A percentile compares a stretch with the other conserved stretches of the same genome.
Conservation (phyloP, 1,140 invertebrate species). For the Leptopilina clavipes region DNA sequence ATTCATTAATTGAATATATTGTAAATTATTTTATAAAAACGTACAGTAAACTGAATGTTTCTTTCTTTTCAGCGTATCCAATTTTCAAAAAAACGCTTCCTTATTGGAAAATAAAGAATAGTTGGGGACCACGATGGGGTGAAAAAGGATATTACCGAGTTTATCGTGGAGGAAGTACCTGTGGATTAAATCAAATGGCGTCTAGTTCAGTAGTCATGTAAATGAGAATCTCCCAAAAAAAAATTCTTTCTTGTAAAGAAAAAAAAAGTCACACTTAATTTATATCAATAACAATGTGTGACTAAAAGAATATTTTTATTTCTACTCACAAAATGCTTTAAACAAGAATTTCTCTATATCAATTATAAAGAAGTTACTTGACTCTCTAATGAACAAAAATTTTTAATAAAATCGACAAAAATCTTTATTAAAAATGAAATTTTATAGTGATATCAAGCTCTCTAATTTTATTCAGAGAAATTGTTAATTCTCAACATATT, state of each 20-base stretch:
- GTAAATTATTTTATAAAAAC: no score
- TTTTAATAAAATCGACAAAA: no score
- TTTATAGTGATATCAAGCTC: no score
- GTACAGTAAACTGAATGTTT: background rate
- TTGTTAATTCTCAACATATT: no score
- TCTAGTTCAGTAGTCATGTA: conserved; percentile 87
- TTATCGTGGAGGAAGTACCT: conserved; percentile 95
- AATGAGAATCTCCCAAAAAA: conserved; percentile 25
- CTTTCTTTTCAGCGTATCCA: conserved; percentile 82
- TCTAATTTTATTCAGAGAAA: no score
- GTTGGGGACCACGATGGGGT: conserved; percentile 92
- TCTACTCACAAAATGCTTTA: conserved; percentile 4
- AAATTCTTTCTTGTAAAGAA: conserved; percentile 20
- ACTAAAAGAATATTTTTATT: background rate
- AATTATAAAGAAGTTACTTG: background rate
- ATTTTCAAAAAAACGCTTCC: conserved; percentile 88
- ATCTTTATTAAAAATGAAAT: no score
- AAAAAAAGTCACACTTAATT: background rate
- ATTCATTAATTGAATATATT: no score
- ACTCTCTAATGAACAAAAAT: no score
- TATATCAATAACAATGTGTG: background rate
- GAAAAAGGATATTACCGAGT: conserved; percentile 96
- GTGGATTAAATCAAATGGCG: conserved; percentile 94
- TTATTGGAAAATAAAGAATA: conserved; percentile 86
- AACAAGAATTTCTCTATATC: background rate